A percentile compares a stretch with the other conserved stretches of the same genome.
Evolutionary conservation across 2,888 invertebrate species (phyloP).

Genomic region (Leptinotarsa tumamoca): DNA sequence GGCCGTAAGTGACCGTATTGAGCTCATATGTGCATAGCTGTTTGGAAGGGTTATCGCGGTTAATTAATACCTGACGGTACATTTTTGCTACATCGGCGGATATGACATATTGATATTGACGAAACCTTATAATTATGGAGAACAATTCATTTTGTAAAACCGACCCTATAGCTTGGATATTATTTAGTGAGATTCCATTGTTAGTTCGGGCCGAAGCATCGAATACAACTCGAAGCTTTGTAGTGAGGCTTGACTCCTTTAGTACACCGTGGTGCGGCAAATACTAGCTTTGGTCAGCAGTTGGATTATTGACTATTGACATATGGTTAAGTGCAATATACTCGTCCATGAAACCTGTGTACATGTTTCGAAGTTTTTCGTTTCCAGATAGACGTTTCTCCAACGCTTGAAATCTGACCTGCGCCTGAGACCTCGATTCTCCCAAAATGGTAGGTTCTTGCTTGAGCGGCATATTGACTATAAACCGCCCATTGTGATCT

Average conservation of each 20-base stretch:
- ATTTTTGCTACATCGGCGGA: constrained; percentile 45
- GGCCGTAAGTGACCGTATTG: constrained; percentile 41
- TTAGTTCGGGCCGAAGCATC: constrained; percentile 34
- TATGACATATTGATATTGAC: constrained; percentile 38
- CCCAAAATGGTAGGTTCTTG: constrained; percentile 29
- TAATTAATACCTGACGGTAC: constrained; percentile 42
- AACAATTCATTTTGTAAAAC: constrained; percentile 40
- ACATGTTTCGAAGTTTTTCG: constrained; percentile 31
- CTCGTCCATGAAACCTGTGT: constrained; percentile 40
- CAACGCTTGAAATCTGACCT: constrained; percentile 30
- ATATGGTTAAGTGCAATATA: constrained; percentile 26
- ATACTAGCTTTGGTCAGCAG: constrained; percentile 21
- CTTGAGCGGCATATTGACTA: constrained; percentile 43
- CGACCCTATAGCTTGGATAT: constrained; percentile 35
- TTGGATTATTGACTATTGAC: constrained; percentile 20
- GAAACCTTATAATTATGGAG: constrained; percentile 36
- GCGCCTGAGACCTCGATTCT: constrained; percentile 30
- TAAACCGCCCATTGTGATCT: constrained; percentile 36
- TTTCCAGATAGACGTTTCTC: constrained; percentile 36
- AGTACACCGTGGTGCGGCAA: constrained; percentile 40
- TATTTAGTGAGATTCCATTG: constrained; percentile 38
- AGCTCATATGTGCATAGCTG: constrained; percentile 38
- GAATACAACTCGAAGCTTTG: constrained; percentile 41
- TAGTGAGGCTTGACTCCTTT: constrained; percentile 35
- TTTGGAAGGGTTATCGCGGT: constrained; percentile 32